Conservation (phyloP, 1,140 invertebrate species). For the Geopemphigus sp. region DNA sequence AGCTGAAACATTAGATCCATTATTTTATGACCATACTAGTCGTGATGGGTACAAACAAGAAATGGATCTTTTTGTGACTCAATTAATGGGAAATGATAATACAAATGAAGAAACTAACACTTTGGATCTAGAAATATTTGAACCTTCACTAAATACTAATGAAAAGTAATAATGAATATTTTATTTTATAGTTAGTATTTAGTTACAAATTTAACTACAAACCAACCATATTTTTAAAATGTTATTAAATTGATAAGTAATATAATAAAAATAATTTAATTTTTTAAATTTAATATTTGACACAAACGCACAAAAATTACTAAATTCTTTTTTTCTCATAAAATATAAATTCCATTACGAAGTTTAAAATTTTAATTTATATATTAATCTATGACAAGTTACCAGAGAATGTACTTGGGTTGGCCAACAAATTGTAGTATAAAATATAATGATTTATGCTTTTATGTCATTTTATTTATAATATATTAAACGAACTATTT, state of each 20-base stretch:
- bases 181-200: background rate
- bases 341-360: too few species aligned
- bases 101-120: background rate
- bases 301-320: too few species aligned
- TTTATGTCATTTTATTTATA: too few species aligned
- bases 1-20: constrained; percentile 34
- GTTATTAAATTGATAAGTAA: background rate
- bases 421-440: too few species aligned
- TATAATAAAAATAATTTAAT: background rate
- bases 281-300: too few species aligned
- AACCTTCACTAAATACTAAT: background rate
- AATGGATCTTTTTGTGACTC: constrained; percentile 53
- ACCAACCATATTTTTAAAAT: too few species aligned
- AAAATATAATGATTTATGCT: too few species aligned
- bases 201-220: background rate
- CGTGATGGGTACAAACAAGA: constrained; percentile 52
- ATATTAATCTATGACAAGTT: too few species aligned
- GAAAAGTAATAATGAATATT: constrained; percentile 17
- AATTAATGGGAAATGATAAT: constrained; percentile 51
- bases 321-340: too few species aligned
- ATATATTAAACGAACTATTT: background rate
- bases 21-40: constrained; percentile 31
- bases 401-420: too few species aligned
- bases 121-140: constrained; percentile 39
- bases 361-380: too few species aligned